Conservation (phyloP, 2,888 invertebrate genomes). For the Nomada ferruginata region DNA sequence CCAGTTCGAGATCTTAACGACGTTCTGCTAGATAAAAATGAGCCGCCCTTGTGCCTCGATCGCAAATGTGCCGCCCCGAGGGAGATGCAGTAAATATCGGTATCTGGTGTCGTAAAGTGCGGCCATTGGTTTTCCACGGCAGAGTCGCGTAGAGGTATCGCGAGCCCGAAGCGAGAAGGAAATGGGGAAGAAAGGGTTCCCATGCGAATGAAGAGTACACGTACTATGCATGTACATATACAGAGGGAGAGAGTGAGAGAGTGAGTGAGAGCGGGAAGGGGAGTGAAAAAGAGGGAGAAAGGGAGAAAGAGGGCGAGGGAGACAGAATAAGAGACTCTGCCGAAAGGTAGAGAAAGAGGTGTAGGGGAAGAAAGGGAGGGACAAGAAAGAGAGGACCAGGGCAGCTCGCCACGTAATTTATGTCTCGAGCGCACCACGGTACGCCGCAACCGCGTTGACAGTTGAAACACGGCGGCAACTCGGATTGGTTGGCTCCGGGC, state of each 20-base stretch:
- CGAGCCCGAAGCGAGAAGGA: not conserved
- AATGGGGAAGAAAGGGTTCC: constrained; percentile 13
- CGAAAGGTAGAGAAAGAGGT: constrained; percentile 1
- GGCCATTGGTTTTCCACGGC: constrained; percentile 76
- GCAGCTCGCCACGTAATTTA: constrained; percentile 79
- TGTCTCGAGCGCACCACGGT: constrained; percentile 75
- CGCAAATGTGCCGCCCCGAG: constrained; percentile 65
- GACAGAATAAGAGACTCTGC: constrained; percentile 7
- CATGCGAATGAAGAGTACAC: not conserved
- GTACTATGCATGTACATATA: no score
- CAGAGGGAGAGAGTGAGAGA: no score
- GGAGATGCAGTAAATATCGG: constrained; percentile 73
- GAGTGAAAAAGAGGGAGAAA: constrained; percentile 17
- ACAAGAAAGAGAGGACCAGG: constrained; percentile 42
- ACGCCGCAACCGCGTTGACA: constrained; percentile 80
- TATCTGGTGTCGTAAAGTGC: constrained; percentile 78
- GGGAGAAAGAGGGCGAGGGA: constrained; percentile 6
- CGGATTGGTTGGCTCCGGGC: constrained; percentile 79
- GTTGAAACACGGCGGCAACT: constrained; percentile 82
- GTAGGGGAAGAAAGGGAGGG: constrained; percentile 14
- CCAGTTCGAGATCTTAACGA: constrained; percentile 32
- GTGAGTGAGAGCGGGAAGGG: not conserved
- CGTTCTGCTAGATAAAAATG: constrained; percentile 1
- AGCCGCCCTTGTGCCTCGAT: constrained; percentile 42
- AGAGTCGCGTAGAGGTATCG: not conserved